A percentile compares a stretch with the other conserved stretches of the same genome.
phyloP scores from a whole-genome alignment of 64 coral and sea anemone genomes.

The Montipora sp. region DNA sequence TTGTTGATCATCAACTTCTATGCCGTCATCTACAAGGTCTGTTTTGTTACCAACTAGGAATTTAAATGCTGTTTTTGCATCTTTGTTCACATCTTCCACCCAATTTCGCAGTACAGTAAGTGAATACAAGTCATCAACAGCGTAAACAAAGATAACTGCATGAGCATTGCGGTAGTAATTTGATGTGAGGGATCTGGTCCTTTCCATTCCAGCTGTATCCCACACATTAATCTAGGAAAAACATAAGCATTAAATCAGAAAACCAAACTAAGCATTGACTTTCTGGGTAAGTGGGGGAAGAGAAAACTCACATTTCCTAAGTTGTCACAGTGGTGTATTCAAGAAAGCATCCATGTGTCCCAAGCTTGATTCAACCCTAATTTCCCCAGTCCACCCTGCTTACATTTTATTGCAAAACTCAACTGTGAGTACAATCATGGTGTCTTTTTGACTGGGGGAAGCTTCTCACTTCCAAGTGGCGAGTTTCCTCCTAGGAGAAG shows the following conservation, averaged over 20 bases:
- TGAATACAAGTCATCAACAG: constrained; percentile 77
- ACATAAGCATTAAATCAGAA: background rate
- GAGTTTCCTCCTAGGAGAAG: too few relatives aligned
- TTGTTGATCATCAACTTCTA: constrained; percentile 65
- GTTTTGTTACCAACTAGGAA: constrained; percentile 94
- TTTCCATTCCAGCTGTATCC: constrained; percentile 97
- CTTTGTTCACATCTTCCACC: constrained; percentile 73
- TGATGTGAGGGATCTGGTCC: constrained; percentile 85
- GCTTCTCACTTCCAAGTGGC: too few relatives aligned
- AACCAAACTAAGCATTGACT: background rate
- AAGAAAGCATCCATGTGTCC: too few relatives aligned
- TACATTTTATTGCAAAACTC: too few relatives aligned
- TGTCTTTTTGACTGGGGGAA: too few relatives aligned
- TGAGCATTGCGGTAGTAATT: constrained; percentile 87
- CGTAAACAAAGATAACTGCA: constrained; percentile 78
- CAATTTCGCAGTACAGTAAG: constrained; percentile 67
- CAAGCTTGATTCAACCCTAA: too few relatives aligned
- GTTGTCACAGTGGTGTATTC: too few relatives aligned
- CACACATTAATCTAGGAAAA: constrained; percentile 85
- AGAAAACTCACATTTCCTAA: too few relatives aligned
- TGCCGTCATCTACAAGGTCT: constrained; percentile 79
- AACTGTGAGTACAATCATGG: too few relatives aligned
- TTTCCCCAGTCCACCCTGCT: too few relatives aligned
- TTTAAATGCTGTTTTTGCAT: constrained; percentile 71
- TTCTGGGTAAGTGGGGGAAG: too few relatives aligned